Evolutionary conservation across 2,797 vertebrate species (phyloP).

Genomic region (Cyprinella venusta): DNA sequence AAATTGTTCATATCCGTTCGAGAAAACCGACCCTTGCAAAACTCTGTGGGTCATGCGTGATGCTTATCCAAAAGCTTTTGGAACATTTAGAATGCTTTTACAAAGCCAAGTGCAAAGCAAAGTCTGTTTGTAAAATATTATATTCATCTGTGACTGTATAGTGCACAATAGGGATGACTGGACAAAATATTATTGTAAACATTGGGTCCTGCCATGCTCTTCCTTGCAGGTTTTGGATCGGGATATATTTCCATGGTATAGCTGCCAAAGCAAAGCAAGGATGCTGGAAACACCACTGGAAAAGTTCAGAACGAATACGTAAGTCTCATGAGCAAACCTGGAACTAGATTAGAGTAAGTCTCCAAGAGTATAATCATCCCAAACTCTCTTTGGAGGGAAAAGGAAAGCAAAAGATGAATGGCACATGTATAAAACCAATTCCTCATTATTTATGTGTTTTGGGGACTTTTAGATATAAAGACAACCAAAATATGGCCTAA

Average conservation of each 20-base stretch:
- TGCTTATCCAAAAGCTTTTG: neutral
- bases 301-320: constrained; percentile 7
- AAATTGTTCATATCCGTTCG: constrained; percentile 57
- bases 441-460: neutral
- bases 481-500: neutral
- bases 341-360: constrained; percentile 10
- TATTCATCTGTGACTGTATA: constrained; percentile 7
- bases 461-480: neutral
- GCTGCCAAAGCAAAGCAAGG: constrained; percentile 51
- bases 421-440: neutral
- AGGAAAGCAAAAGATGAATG: neutral
- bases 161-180: constrained; percentile 26
- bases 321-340: constrained; percentile 36
- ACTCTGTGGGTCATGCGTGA: neutral
- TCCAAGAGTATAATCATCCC: neutral
- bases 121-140: constrained; percentile 32
- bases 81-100: constrained; percentile 10
- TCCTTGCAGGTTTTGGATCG: constrained; percentile 35
- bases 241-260: constrained; percentile 30
- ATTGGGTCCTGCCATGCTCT: constrained; percentile 5
- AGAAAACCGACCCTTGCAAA: constrained; percentile 47
- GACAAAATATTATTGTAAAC: constrained; percentile 18
- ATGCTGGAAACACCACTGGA: constrained; percentile 41
- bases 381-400: neutral
- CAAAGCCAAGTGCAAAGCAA: constrained; percentile 28